phyloP scores from a whole-genome alignment of 2,888 invertebrate species.

The Heliconius ismenius region DNA sequence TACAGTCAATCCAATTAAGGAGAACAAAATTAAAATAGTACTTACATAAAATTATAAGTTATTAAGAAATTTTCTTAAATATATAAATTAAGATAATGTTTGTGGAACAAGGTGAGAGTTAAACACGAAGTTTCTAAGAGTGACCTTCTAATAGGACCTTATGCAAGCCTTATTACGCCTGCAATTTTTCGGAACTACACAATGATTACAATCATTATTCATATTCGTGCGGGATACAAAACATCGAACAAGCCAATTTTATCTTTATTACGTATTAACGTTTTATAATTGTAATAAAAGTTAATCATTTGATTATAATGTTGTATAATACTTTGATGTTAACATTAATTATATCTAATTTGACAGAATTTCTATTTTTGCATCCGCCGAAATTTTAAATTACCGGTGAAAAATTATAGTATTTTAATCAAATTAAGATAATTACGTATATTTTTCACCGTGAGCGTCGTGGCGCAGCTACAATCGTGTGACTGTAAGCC shows the following conservation, averaged over 20 bases:
- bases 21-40: conserved; percentile 26
- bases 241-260: conserved; percentile 20
- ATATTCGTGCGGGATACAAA: conserved; percentile 15
- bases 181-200: conserved; percentile 38
- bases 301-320: background rate
- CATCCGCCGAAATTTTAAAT: background rate
- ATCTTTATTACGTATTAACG: conserved; percentile 15
- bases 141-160: conserved; percentile 42
- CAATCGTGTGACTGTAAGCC: too few species aligned
- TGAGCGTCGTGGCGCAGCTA: too few species aligned
- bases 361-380: background rate
- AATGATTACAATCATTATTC: conserved; percentile 39
- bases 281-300: conserved; percentile 10
- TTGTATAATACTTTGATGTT: conserved; percentile 11
- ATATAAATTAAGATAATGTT: conserved; percentile 41
- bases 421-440: background rate
- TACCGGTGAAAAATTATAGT: background rate
- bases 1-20: conserved; percentile 25
- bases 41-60: conserved; percentile 28
- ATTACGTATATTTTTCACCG: too few species aligned
- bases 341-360: conserved; percentile 18
- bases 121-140: conserved; percentile 37
- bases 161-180: conserved; percentile 34
- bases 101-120: conserved; percentile 44
- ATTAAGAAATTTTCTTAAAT: conserved; percentile 36